Evolutionary conservation across 2,797 vertebrate genomes (phyloP), one percentile per base, ranked within the genome.

Genomic region (Argya squamiceps): DNA sequence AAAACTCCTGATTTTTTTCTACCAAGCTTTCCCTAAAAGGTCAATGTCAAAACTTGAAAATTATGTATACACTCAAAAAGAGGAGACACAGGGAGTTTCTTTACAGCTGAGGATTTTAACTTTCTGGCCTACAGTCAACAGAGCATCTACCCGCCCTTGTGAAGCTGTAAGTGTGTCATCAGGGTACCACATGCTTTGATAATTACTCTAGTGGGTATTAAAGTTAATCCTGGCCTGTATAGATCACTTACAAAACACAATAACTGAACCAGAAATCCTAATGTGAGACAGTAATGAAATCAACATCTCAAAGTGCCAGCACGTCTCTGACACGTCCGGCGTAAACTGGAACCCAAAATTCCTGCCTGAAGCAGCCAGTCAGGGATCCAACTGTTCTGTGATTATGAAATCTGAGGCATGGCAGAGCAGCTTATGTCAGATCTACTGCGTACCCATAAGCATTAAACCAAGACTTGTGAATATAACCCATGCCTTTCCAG

Each of bases 241-340:
- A 97, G 96, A 97, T 98, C 97, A 97, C 93, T 98, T 97, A 95
- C 97, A 97, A 97, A 97, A 94, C 89, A 97, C 96, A 70, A 68
- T 98, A 97, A 98, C 97, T 97, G 91, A 97, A 97, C 83, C 92
- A 98, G 97, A 98, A 97, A 94, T 94, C 96, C 37, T 86, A 96
- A 97, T 92, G 89, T 55, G 95, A 98, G 94, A 95, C 96, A 90
- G 97, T 95, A 95, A 97, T 96, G 97, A 98, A 98, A 97, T 89
- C 74, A 93, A 87, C 17, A 4, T 88, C 96, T 96, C 63, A 52
- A 93, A 96, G 94, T 94, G 95, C 96, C 97, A 97, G 88, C 73
- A 75, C 3, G 94, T 95, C 92, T 97, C 88, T 53, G 91, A 94
- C 55, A 95, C 11, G 93, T 96, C 81, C 94, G 92, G 93, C 80